Conservation (phyloP, 2,113 vertebrate species). For the Chaetodon trifascialis region DNA sequence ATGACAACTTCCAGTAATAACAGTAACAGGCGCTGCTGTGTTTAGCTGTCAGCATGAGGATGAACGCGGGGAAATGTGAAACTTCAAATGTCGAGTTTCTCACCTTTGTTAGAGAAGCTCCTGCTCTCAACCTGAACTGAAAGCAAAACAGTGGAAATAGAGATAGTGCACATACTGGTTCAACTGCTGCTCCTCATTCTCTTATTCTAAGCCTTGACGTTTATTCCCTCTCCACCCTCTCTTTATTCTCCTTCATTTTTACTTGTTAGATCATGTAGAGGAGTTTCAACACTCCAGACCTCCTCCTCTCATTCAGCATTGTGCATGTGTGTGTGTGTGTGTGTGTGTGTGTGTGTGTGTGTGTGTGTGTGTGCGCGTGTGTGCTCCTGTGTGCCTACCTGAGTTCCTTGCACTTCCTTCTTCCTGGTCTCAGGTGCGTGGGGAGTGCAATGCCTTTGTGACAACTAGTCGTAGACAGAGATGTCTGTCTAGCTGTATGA, state of each 20-base stretch:
- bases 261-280: slow-evolving; percentile 69
- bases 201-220: background rate
- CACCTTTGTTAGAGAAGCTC: background rate
- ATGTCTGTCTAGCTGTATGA: background rate
- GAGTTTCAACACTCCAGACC: slow-evolving; percentile 38
- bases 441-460: slow-evolving; percentile 30
- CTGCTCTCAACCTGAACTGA: slow-evolving; percentile 41
- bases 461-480: slow-evolving; percentile 52
- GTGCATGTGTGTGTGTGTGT: slow-evolving; percentile 2
- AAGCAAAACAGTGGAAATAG: slow-evolving; percentile 37
- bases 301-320: slow-evolving; percentile 45
- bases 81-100: slow-evolving; percentile 16
- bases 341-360: background rate
- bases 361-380: background rate
- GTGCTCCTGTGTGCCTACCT: slow-evolving; percentile 65
- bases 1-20: slow-evolving; percentile 67
- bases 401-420: slow-evolving; percentile 69
- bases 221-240: slow-evolving; percentile 6
- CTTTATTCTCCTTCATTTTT: slow-evolving; percentile 27
- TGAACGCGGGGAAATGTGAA: slow-evolving; percentile 26
- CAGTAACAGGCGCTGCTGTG: slow-evolving; percentile 21
- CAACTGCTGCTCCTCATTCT: slow-evolving; percentile 15
- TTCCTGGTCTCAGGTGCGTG: slow-evolving; percentile 70
- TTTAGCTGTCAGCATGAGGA: slow-evolving; percentile 47
- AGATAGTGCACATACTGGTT: background rate